Conservation (phyloP, 2,797 vertebrate genomes). For the Nannoperca australis region DNA sequence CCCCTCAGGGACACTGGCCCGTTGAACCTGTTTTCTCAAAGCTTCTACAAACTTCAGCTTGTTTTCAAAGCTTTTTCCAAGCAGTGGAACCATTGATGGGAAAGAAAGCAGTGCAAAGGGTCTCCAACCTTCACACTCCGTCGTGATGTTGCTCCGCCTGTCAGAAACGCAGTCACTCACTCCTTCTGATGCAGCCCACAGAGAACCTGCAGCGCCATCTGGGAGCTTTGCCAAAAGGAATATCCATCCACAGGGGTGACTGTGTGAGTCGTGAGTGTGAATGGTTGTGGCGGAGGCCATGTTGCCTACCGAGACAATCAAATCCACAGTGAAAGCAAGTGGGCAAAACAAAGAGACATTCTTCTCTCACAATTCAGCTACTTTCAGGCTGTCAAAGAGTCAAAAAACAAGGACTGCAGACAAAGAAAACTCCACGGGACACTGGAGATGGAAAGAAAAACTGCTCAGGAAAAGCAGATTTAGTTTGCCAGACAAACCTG, state of each 20-base stretch:
- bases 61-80: not conserved
- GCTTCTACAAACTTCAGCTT: slow-evolving; percentile 12
- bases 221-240: slow-evolving; percentile 76
- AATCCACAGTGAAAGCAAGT: slow-evolving; percentile 80
- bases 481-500: slow-evolving; percentile 52
- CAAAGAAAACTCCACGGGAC: slow-evolving; percentile 64
- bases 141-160: slow-evolving; percentile 39
- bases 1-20: not conserved
- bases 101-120: slow-evolving; percentile 13
- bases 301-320: slow-evolving; percentile 78
- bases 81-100: slow-evolving; percentile 27
- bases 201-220: slow-evolving; percentile 73
- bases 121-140: slow-evolving; percentile 28
- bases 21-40: slow-evolving; percentile 4
- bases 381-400: slow-evolving; percentile 74
- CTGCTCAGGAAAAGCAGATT: slow-evolving; percentile 61
- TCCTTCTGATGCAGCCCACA: slow-evolving; percentile 54
- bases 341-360: slow-evolving; percentile 78
- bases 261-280: slow-evolving; percentile 59
- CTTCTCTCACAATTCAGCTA: slow-evolving; percentile 71
- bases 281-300: slow-evolving; percentile 65
- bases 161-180: slow-evolving; percentile 60
- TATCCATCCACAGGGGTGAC: slow-evolving; percentile 71
- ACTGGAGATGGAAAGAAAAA: slow-evolving; percentile 47
- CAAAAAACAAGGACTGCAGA: slow-evolving; percentile 66